These are phyloP conservation scores for Cyrtonyx montezumae DNA, from an alignment of 2,113 vertebrate species.

Conservation along the genomic window DNA sequence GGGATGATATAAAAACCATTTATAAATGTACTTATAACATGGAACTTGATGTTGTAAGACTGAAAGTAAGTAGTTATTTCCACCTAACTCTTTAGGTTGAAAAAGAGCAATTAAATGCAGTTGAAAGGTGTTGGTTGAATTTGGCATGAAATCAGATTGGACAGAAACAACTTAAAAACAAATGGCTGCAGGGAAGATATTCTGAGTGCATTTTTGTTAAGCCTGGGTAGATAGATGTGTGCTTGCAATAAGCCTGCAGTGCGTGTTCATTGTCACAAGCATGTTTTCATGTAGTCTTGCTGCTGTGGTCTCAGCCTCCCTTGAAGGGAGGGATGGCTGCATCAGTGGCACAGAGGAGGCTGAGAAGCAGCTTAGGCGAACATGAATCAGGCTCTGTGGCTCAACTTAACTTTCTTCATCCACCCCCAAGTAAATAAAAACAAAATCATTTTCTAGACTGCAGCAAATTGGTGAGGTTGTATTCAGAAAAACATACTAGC, in stretches of 20 bases:
- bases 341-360: accelerated
- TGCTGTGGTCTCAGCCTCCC: neutral
- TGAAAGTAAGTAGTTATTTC: neutral
- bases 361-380: neutral
- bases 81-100: neutral
- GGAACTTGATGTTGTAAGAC: neutral
- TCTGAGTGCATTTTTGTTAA: neutral
- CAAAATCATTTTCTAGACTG: neutral
- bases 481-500: neutral
- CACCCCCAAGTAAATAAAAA: neutral
- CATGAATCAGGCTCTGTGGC: neutral
- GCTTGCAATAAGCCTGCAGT: neutral
- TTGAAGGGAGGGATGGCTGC: neutral
- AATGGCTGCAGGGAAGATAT: neutral
- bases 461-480: neutral
- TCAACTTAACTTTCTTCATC: neutral
- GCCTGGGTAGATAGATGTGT: neutral
- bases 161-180: neutral
- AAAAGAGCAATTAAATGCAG: neutral
- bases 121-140: neutral
- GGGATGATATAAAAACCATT: neutral
- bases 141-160: neutral
- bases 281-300: neutral
- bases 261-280: neutral
- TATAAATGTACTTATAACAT: neutral